phyloP scores from a whole-genome alignment of 2,888 invertebrate genomes.

The Pseudanteris insignis region DNA sequence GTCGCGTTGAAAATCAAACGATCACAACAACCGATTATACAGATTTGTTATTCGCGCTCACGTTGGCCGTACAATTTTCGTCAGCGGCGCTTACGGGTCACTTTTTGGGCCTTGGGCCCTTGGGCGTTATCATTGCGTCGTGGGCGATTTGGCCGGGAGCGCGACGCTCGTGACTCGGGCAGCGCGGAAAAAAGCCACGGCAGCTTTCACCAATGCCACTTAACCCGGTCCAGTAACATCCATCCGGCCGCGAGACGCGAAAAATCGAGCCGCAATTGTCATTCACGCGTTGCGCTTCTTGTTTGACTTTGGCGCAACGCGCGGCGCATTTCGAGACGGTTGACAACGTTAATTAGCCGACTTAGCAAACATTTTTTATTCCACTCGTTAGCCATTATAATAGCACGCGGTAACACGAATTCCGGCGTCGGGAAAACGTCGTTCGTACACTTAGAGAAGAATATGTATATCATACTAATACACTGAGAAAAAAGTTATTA shows the following conservation, averaged over 20 bases:
- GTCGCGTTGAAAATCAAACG: too few relatives aligned
- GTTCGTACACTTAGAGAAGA: too few relatives aligned
- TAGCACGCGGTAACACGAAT: background rate
- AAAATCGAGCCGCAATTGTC: constrained; percentile 26
- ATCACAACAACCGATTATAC: constrained; percentile 4
- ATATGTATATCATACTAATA: too few relatives aligned
- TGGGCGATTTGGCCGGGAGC: constrained; percentile 34
- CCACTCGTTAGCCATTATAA: too few relatives aligned
- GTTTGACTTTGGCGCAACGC: background rate
- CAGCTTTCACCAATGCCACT: constrained; percentile 64
- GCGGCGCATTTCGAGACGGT: background rate
- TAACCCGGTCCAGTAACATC: constrained; percentile 66
- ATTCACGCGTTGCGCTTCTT: constrained; percentile 7
- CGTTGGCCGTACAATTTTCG: too few relatives aligned
- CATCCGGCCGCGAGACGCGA: constrained; percentile 43
- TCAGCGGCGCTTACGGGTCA: constrained; percentile 16
- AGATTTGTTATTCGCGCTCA: too few relatives aligned
- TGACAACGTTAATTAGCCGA: background rate
- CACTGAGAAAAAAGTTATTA: too few relatives aligned
- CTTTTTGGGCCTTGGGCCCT: constrained; percentile 10
- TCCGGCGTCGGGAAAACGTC: background rate
- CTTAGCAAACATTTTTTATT: too few relatives aligned
- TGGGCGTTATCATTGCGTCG: constrained; percentile 22
- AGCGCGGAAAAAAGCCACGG: constrained; percentile 53
- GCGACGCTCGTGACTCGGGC: constrained; percentile 51